Percentiles rank a stretch among this genome's conserved stretches.
phyloP scores from a whole-genome alignment of 1,140 invertebrate genomes.

The Diorhabda carinulata region DNA sequence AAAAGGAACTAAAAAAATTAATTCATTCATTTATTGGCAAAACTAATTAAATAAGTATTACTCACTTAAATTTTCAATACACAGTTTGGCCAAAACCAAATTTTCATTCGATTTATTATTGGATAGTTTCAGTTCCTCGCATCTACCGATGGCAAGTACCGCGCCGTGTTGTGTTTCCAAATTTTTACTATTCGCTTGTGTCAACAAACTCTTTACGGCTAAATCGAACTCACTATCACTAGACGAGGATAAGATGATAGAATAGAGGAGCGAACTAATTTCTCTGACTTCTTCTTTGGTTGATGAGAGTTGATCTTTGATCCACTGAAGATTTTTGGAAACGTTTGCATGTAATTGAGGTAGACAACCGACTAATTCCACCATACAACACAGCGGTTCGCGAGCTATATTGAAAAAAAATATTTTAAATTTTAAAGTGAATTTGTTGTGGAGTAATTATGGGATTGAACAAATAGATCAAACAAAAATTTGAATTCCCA shows the following conservation, averaged over 20 bases:
- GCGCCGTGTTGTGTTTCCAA: conserved; percentile 73
- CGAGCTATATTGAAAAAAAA: conserved; percentile 48
- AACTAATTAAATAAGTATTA: background rate
- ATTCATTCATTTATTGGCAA: too few species aligned
- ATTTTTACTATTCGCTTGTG: conserved; percentile 53
- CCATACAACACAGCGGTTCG: conserved; percentile 64
- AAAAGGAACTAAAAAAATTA: conserved; percentile 51
- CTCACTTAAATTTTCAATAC: background rate
- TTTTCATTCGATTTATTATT: background rate
- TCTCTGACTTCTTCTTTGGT: conserved; percentile 72
- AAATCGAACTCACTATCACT: conserved; percentile 54
- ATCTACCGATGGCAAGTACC: conserved; percentile 62
- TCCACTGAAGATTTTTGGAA: conserved; percentile 54
- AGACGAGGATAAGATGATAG: conserved; percentile 54
- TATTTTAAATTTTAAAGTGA: too few species aligned
- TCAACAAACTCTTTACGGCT: conserved; percentile 54
- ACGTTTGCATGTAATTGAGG: conserved; percentile 46
- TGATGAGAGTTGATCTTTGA: conserved; percentile 62
- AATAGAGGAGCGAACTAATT: conserved; percentile 63
- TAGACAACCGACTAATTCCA: conserved; percentile 70
- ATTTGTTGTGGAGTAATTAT: too few species aligned
- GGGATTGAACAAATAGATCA: too few species aligned
- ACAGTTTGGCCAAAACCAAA: background rate
- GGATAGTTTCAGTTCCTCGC: conserved; percentile 58
- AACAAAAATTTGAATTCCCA: too few species aligned